A percentile compares a stretch with the other conserved stretches of the same genome.
These are phyloP conservation scores for Ammodytes marinus DNA, from an alignment of 2,113 vertebrate genomes.

Conservation along the genomic window DNA sequence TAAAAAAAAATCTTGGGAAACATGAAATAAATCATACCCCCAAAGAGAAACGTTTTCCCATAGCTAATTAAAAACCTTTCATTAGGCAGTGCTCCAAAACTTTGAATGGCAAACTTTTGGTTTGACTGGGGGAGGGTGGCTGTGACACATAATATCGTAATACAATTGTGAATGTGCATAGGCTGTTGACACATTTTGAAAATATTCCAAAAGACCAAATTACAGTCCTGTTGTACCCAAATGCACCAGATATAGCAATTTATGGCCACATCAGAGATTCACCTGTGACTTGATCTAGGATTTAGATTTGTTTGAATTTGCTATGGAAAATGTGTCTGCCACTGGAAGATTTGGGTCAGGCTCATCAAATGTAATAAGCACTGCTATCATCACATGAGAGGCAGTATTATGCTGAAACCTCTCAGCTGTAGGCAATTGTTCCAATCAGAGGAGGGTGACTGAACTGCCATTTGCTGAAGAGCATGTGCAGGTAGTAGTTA, in stretches of 20 bases:
- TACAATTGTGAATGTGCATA: background rate
- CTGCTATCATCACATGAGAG: slow-evolving; percentile 75
- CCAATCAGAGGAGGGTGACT: slow-evolving; percentile 57
- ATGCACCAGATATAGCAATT: slow-evolving; percentile 65
- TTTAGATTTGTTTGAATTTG: slow-evolving; percentile 70
- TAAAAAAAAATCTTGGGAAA: slow-evolving; percentile 14
- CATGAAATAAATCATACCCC: slow-evolving; percentile 36
- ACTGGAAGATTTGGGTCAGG: slow-evolving; percentile 81
- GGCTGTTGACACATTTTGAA: slow-evolving; percentile 26
- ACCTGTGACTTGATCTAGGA: slow-evolving; percentile 75
- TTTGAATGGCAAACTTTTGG: slow-evolving; percentile 26
- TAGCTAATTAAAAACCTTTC: slow-evolving; percentile 59
- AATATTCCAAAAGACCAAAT: slow-evolving; percentile 14
- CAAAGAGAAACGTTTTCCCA: slow-evolving; percentile 43
- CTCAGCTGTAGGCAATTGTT: slow-evolving; percentile 70
- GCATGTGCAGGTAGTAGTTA: slow-evolving; percentile 43
- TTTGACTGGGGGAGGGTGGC: slow-evolving; percentile 3
- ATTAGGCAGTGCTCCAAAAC: slow-evolving; percentile 46
- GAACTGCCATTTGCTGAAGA: slow-evolving; percentile 58
- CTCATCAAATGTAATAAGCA: slow-evolving; percentile 81
- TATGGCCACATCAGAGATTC: slow-evolving; percentile 67
- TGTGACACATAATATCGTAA: slow-evolving; percentile 16
- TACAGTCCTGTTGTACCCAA: slow-evolving; percentile 24
- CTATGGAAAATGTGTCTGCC: slow-evolving; percentile 64
- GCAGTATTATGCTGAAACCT: slow-evolving; percentile 58